These are phyloP conservation scores for Brachycybe producta DNA, from an alignment of 2,888 invertebrate species.

Conservation along the genomic window DNA sequence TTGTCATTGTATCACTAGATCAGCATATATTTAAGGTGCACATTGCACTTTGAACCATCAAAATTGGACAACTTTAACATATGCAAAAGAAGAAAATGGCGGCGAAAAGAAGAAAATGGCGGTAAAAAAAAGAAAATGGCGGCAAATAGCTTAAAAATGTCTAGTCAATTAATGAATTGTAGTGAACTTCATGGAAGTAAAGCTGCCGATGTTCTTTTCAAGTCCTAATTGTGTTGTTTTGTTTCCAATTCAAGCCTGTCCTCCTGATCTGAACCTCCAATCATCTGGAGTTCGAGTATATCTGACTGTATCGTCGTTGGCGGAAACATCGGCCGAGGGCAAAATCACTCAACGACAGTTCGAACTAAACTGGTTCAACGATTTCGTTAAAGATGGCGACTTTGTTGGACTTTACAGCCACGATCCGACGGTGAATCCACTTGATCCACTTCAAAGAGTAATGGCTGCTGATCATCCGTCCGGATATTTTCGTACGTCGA, in stretches of 20 bases:
- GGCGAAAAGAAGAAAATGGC: no score
- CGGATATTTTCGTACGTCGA: conserved; percentile 27
- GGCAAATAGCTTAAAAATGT: no score
- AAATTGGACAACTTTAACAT: no score
- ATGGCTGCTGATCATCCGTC: conserved; percentile 17
- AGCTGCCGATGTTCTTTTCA: no score
- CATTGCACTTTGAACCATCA: no score
- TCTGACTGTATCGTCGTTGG: conserved; percentile 25
- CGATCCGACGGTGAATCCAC: conserved; percentile 25
- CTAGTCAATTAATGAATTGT: no score
- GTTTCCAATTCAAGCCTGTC: conserved; percentile 1
- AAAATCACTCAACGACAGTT: conserved; percentile 21
- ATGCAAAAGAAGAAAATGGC: no score
- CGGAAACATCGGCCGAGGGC: conserved; percentile 14
- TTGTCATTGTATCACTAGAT: no score
- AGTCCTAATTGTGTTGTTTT: neutral
- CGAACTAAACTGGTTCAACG: conserved; percentile 24
- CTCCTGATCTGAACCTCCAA: neutral
- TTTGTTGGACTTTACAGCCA: conserved; percentile 29
- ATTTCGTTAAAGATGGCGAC: conserved; percentile 23
- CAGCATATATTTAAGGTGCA: no score
- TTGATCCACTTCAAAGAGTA: conserved; percentile 19
- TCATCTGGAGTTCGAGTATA: conserved; percentile 21
- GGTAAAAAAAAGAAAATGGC: no score
- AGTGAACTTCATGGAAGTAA: no score